Evolutionary conservation across 1,140 invertebrate genomes (phyloP).

Genomic region (Drosophila tani): DNA sequence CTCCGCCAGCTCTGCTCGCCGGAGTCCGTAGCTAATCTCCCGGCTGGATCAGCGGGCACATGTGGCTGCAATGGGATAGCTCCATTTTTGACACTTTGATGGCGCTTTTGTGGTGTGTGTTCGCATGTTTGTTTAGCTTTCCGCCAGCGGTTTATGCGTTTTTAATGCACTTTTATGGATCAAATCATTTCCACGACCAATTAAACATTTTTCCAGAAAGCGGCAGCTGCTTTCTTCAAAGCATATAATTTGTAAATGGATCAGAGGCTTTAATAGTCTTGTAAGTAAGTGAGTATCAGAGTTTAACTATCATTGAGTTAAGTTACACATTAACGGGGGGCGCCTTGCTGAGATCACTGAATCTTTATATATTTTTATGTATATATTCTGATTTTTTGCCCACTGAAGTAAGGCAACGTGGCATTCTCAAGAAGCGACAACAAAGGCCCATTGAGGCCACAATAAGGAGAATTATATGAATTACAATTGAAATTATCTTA

Average conservation of each 20-base stretch:
- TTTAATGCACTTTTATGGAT: constrained; percentile 52
- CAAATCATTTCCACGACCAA: constrained; percentile 45
- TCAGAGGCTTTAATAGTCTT: background rate
- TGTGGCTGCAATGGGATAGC: constrained; percentile 16
- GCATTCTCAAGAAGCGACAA: constrained; percentile 23
- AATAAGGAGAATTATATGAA: constrained; percentile 69
- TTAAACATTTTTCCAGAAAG: constrained; percentile 34
- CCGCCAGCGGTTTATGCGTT: constrained; percentile 37
- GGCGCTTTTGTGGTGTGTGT: constrained; percentile 43
- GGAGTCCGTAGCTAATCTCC: constrained; percentile 12
- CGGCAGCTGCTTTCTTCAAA: constrained; percentile 34
- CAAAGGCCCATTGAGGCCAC: constrained; percentile 50
- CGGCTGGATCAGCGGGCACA: constrained; percentile 11
- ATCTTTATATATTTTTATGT: background rate
- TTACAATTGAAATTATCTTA: constrained; percentile 74
- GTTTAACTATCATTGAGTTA: background rate
- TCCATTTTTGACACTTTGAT: constrained; percentile 60
- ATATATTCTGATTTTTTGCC: background rate
- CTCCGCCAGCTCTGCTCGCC: constrained; percentile 20
- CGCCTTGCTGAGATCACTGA: background rate
- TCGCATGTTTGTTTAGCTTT: constrained; percentile 34
- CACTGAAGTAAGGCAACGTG: constrained; percentile 34
- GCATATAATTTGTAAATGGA: background rate
- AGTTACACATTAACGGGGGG: constrained; percentile 8
- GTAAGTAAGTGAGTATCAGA: background rate